Evolutionary conservation across 2,888 invertebrate genomes (phyloP), one percentile per base, ranked within the genome.

Genomic region (Drosophila acutilabella): DNA sequence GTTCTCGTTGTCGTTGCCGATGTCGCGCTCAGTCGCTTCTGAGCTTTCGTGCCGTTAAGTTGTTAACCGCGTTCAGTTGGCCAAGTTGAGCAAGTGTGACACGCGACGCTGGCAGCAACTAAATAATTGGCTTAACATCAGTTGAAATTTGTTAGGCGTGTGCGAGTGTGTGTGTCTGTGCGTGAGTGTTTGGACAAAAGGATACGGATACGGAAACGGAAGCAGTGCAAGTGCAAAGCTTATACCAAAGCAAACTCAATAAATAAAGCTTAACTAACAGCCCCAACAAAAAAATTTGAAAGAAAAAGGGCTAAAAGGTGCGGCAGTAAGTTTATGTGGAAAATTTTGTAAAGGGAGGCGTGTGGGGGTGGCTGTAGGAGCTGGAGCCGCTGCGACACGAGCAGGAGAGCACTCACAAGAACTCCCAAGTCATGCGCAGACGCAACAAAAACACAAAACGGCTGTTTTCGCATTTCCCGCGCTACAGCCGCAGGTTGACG

Each of bases 381-480:
- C 41, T 14, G 59, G 53, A 50, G 59, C 48, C 45, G 44, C 48
- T 76, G 80, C 60, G 70, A 68, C 71, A 44, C 30, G 8, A 50
- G 41, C 33, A 53, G 61, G 30, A 41, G 36, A 36, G 36, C 13
- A 18, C 38, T 23, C 11, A 14, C 40, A 4, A 20, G 59, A 45
- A 57, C 18, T 36, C 47, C 36, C 11, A 23, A 45, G 56, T 54
- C 81, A 87, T 89, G 83, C 83, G 83, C 89, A 89, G 76, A 71
- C 85, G 85, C 81, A 57, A 80, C 67, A 73, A 81, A 81, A 81
- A 81, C 79, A 72, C 30, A 80, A 88, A 85, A 89, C 88, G 87
- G 88, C 89, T 89, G 87, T 82, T 85, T 88, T 73, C 64, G 64
- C 74, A 71, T 85, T 70, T 89, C 90, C 90, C 88, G 90, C 90